A percentile compares a stretch with the other conserved stretches of the same genome.
These are phyloP conservation scores for Syrrhaptes paradoxus DNA, from an alignment of 2,113 vertebrate species.

Conservation along the genomic window DNA sequence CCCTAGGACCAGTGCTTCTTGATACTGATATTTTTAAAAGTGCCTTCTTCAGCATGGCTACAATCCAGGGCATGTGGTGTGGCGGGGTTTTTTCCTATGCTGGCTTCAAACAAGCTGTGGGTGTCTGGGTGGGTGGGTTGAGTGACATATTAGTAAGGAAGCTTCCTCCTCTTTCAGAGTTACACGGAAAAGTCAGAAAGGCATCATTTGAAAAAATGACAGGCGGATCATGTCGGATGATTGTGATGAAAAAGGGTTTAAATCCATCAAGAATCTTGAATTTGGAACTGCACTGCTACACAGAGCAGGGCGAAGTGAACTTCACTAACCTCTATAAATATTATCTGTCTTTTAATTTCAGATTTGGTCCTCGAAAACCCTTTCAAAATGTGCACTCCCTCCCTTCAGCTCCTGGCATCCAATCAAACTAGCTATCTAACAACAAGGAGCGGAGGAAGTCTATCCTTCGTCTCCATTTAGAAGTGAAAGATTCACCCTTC, in stretches of 20 bases:
- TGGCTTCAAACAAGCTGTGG: constrained; percentile 65
- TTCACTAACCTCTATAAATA: constrained; percentile 51
- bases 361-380: neutral
- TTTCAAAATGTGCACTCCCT: constrained; percentile 25
- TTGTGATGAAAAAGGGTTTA: constrained; percentile 53
- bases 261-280: constrained; percentile 68
- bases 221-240: constrained; percentile 57
- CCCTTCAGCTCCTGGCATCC: constrained; percentile 50
- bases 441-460: neutral
- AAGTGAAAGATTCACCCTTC: constrained; percentile 5
- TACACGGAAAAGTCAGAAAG: constrained; percentile 65
- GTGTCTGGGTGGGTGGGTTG: constrained; percentile 79
- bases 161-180: constrained; percentile 68
- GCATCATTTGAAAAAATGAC: constrained; percentile 69
- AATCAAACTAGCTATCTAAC: constrained; percentile 55
- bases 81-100: constrained; percentile 11
- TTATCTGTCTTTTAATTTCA: constrained; percentile 41
- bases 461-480: constrained; percentile 31
- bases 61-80: constrained; percentile 32
- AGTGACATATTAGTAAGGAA: constrained; percentile 76
- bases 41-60: constrained; percentile 57
- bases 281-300: constrained; percentile 42
- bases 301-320: constrained; percentile 2
- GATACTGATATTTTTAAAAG: constrained; percentile 46
- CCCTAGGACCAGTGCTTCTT: constrained; percentile 45